Conservation (phyloP, 2,113 vertebrate genomes). For the Larimichthys polyactis region DNA sequence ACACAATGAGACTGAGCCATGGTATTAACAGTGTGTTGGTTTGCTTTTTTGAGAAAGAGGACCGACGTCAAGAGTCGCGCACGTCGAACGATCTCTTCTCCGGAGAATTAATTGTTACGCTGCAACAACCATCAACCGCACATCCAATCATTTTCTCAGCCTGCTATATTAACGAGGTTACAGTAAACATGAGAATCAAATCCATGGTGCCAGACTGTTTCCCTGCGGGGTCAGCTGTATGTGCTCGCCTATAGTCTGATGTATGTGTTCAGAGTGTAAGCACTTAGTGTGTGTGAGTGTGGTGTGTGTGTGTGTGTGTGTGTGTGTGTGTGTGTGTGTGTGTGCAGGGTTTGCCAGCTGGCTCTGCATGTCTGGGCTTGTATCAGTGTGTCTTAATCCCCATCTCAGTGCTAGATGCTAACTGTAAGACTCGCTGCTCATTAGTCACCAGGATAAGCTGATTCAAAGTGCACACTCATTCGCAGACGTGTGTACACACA, state of each 20-base stretch:
- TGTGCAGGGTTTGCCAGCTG: conserved; percentile 34
- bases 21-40: not conserved
- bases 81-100: conserved; percentile 10
- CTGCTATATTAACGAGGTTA: conserved; percentile 7
- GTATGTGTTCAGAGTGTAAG: too few relatives aligned
- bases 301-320: conserved; percentile 15
- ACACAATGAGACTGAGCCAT: not conserved
- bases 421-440: conserved; percentile 67
- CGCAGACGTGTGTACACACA: not conserved
- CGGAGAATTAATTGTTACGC: conserved; percentile 10
- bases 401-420: conserved; percentile 57
- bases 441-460: conserved; percentile 73
- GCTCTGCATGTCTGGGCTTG: conserved; percentile 66
- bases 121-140: not conserved
- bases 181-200: conserved; percentile 27
- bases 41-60: conserved; percentile 16
- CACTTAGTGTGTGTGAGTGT: too few relatives aligned
- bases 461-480: conserved; percentile 30
- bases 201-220: conserved; percentile 16
- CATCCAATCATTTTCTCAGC: not conserved
- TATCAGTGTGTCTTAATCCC: conserved; percentile 74
- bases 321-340: conserved; percentile 24
- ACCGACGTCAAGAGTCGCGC: not conserved
- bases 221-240: not conserved
- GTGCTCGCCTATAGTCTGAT: too few relatives aligned